Evolutionary conservation across 2,888 invertebrate species (phyloP), one percentile per base, ranked within the genome.

Genomic region (Sipha maydis): DNA sequence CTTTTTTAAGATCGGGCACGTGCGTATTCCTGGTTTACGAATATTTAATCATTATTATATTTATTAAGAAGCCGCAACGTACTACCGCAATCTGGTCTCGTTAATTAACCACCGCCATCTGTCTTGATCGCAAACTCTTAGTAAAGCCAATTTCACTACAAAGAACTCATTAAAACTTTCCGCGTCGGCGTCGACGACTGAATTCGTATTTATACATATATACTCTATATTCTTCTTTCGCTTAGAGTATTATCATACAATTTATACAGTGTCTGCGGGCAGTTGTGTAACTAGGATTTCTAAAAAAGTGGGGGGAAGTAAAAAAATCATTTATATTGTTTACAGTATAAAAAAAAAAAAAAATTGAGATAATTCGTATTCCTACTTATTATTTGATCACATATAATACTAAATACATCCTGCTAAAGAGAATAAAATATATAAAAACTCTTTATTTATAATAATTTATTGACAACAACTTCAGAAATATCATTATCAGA

Each of bases 81-180:
- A 38, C 17, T 54, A 56, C 83, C 83, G 83, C 75, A 83, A 25
- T 38, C 17, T 9, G 83, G 56, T 56, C 34, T 34, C 38, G 83
- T 83, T 85, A 85, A 85, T 85, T 85, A 85, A 85, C 76, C 76
- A 0, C 31, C 73, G 25, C 14, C 17, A 28, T 48, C 34, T n/a
- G 61, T 67, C 76, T 48, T 19, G 41, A 67, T 76, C 41, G 48
- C 41, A 77, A 85, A 85, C 76, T 85, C 76, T 85, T 31, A 25
- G 41, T 17, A 76, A 76, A 77, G 8, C 48, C 84, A 77, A 77
- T 76, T 67, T 77, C 84, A 17, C 75, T 41, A 48, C 48, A 48
- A 54, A 75, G 61, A 77, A 85, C 76, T 76, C 76, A 85, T 85
- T 85, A 85, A 85, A 85, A 85, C 84, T 85, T 85, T 31, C 14